Percentiles rank a stretch among this genome's conserved stretches.
Evolutionary conservation across 2,113 vertebrate species (phyloP).

Genomic region (Rhombomys opimus): DNA sequence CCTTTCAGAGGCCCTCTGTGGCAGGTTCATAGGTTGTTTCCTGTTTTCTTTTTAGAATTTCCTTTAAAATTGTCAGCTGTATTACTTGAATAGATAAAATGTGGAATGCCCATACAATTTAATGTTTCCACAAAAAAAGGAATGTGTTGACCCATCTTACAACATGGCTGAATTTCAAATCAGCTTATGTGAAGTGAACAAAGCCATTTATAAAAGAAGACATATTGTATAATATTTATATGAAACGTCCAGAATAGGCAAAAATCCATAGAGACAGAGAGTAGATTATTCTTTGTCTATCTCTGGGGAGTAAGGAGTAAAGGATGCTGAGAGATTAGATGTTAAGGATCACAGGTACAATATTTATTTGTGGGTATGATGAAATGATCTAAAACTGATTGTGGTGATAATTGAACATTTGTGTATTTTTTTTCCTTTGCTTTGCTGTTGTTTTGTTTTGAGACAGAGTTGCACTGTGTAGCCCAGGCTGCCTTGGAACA

Average conservation of each 20-base stretch:
- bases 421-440: not conserved
- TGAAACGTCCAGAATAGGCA: conserved; percentile 28
- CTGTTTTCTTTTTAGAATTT: not conserved
- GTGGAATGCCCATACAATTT: not conserved
- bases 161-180: conserved; percentile 38
- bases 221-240: not conserved
- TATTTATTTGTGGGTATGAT: not conserved
- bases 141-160: conserved; percentile 22
- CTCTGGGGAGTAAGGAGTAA: not conserved
- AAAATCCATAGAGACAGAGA: conserved; percentile 5
- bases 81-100: conserved; percentile 18
- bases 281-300: not conserved
- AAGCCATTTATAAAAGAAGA: conserved; percentile 49
- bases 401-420: not conserved
- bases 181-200: conserved; percentile 23
- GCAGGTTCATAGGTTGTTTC: no score
- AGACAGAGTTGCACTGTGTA: not conserved
- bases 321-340: not conserved
- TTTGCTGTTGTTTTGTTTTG: not conserved
- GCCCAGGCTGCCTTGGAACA: not conserved
- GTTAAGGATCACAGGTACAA: not conserved
- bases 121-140: conserved; percentile 47
- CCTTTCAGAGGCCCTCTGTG: no score
- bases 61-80: not conserved
- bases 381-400: conserved; percentile 40